Evolutionary conservation across 2,797 vertebrate species (phyloP).

Genomic region (Hoplostethus mediterraneus): DNA sequence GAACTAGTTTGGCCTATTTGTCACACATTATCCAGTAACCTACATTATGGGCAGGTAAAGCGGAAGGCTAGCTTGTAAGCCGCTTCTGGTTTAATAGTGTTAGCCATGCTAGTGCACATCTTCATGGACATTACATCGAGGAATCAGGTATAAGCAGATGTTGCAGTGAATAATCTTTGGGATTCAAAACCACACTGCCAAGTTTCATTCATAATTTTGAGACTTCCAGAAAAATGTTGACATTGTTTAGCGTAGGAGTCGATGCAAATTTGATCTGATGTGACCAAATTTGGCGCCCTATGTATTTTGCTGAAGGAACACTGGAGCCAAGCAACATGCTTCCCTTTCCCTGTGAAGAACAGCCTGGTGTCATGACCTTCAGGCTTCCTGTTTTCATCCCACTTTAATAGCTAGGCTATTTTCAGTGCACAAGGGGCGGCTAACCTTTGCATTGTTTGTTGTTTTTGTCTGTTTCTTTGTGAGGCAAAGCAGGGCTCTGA

Average conservation of each 20-base stretch:
- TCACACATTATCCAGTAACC: background rate
- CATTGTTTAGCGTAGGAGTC: background rate
- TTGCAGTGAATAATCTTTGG: background rate
- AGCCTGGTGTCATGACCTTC: constrained; percentile 18
- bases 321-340: constrained; percentile 2
- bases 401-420: constrained; percentile 17
- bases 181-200: background rate
- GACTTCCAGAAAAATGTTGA: background rate
- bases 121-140: background rate
- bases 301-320: background rate
- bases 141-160: background rate
- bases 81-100: background rate
- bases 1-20: background rate
- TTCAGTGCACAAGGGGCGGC: constrained; percentile 12
- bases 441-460: constrained; percentile 22
- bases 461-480: constrained; percentile 24
- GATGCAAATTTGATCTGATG: background rate
- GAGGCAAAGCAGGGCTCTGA: constrained; percentile 1
- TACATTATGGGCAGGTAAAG: background rate
- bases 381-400: constrained; percentile 54
- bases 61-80: background rate
- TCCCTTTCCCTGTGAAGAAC: constrained; percentile 17
- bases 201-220: background rate
- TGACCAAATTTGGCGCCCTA: background rate
- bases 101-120: background rate